Percentiles rank a stretch among this genome's conserved stretches.
phyloP scores from a whole-genome alignment of 2,888 invertebrate genomes.

The Steromphala cineraria region DNA sequence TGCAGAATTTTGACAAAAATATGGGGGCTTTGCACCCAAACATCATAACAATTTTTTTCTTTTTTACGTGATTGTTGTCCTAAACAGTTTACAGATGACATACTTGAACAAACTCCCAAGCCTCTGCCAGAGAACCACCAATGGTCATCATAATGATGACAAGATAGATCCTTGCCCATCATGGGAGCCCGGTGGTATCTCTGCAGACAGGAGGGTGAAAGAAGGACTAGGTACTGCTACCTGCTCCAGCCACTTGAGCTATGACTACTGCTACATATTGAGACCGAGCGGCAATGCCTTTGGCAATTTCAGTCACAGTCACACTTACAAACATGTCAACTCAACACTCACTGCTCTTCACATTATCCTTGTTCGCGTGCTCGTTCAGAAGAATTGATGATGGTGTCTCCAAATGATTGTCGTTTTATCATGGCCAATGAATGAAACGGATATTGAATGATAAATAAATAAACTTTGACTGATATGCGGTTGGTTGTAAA shows the following conservation, averaged over 20 bases:
- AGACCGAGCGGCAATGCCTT: background rate
- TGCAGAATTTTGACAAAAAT: background rate
- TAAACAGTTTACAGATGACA: too few species aligned
- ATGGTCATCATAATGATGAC: too few species aligned
- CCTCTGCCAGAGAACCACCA: too few species aligned
- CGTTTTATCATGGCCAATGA: background rate
- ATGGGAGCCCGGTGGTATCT: too few species aligned
- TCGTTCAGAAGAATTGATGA: background rate
- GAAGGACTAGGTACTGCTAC: background rate
- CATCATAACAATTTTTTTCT: too few species aligned
- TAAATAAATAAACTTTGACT: background rate
- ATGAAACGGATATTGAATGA: background rate
- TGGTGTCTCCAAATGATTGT: background rate
- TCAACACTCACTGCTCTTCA: background rate
- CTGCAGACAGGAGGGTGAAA: too few species aligned
- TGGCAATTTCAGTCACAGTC: background rate
- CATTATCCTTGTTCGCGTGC: constrained; percentile 3
- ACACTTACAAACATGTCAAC: constrained; percentile 13
- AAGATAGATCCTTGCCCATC: too few species aligned
- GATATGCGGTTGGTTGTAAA: background rate
- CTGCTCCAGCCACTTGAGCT: background rate
- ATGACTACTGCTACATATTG: background rate
- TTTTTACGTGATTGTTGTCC: too few species aligned
- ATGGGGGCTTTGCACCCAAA: too few species aligned
- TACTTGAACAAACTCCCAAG: too few species aligned